These are phyloP conservation scores for Gadus macrocephalus DNA, from an alignment of 2,113 vertebrate species.

Conservation along the genomic window DNA sequence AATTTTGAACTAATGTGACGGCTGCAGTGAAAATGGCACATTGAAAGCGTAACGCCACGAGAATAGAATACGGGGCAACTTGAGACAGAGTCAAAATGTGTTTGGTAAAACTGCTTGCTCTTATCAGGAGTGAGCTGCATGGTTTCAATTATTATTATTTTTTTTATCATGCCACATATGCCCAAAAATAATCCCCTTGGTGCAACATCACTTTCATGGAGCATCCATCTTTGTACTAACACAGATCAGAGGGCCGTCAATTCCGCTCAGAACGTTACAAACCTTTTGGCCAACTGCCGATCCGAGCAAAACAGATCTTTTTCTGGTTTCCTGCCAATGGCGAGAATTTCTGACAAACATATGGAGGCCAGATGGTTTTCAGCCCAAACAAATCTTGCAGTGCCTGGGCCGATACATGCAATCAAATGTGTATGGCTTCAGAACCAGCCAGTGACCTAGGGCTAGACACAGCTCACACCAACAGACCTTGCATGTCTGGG, in stretches of 20 bases:
- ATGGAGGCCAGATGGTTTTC: conserved; percentile 63
- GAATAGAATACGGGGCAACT: neutral
- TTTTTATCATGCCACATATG: neutral
- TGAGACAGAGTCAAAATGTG: neutral
- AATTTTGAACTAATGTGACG: neutral
- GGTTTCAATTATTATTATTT: neutral
- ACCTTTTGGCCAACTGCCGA: conserved; percentile 30
- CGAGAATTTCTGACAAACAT: conserved; percentile 51
- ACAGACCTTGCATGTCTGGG: conserved; percentile 11
- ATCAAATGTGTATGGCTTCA: conserved; percentile 31
- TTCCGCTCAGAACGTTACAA: conserved; percentile 33
- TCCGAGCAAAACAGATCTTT: conserved; percentile 37
- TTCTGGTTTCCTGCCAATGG: conserved; percentile 43
- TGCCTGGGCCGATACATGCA: conserved; percentile 35
- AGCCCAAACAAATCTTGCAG: conserved; percentile 42
- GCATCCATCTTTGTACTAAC: conserved; percentile 29
- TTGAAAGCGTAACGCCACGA: neutral
- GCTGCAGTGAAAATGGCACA: too few species aligned
- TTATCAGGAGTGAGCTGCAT: neutral
- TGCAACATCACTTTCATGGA: conserved; percentile 1
- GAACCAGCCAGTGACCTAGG: conserved; percentile 43
- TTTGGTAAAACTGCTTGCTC: neutral
- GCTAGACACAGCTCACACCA: conserved; percentile 33
- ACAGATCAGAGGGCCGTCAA: conserved; percentile 29
- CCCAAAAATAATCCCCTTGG: conserved; percentile 4